Evolutionary conservation across 2,888 invertebrate genomes (phyloP), one percentile per base, ranked within the genome.

Genomic region (Parnassius mnemosyne): DNA sequence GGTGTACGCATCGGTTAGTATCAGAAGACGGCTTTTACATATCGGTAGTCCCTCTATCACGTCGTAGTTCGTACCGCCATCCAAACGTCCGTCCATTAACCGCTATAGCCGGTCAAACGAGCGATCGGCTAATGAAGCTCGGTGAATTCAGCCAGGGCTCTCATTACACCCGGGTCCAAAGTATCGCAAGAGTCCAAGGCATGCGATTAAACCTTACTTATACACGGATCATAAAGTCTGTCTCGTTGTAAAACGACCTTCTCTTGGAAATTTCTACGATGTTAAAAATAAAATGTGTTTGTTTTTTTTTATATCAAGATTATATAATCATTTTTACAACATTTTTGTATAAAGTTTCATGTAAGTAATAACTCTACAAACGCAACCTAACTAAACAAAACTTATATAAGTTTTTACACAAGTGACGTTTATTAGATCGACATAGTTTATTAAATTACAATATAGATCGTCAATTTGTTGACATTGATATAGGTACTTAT

Each of bases 21-120:
- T 65, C 63, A 67, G 71, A 69, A 55, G 59, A 65, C 65, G 71
- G 76, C 75, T 78, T 77, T 74, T 78, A 75, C 78, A 84, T 86
- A 87, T 84, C 84, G 80, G 80, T 74, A 72, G 78, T 74, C 69
- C 79, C 74, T 77, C 80, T 76, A 81, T 86, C 79, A 84, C 77
- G 67, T 69, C 73, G 75, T 75, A 62, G 49, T 49, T 53, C 53
- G 57, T 57, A 9, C 77, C 77, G 66, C 74, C 76, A 80, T 84
- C 75, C 76, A 65, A 76, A 69, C 67, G 71, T 65, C 75, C 74
- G 65, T 70, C 75, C 71, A 44, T 67, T 56, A 58, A 13, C 56
- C 61, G 62, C 43, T 55, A 63, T 58, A 65, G 68, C 72, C 67
- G 71, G 71, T 71, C 75, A 73, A 76, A 76, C 71, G 71, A 57